phyloP scores from a whole-genome alignment of 2,888 invertebrate species.

The Drosophila pegasa region DNA sequence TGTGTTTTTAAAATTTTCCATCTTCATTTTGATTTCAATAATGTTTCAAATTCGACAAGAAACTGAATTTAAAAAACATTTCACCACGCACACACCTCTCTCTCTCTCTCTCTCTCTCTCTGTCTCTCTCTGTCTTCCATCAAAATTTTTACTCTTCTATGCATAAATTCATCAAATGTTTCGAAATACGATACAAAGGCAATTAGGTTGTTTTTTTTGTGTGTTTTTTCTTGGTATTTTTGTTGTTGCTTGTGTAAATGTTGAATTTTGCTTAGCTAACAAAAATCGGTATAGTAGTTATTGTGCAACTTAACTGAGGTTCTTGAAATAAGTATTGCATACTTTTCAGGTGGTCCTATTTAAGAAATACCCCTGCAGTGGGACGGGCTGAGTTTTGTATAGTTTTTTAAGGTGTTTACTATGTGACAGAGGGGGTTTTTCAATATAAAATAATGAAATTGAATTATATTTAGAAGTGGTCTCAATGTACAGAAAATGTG shows the following conservation, averaged over 20 bases:
- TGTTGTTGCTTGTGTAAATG: constrained; percentile 45
- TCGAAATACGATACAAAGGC: constrained; percentile 81
- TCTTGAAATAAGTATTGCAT: constrained; percentile 65
- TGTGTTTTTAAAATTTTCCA: constrained; percentile 51
- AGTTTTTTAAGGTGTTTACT: background rate
- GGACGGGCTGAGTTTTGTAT: background rate
- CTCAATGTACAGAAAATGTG: no score
- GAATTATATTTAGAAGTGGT: no score
- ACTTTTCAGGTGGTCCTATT: constrained; percentile 68
- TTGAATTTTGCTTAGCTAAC: constrained; percentile 48
- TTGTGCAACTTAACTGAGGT: constrained; percentile 39
- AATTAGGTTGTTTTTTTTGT: constrained; percentile 63
- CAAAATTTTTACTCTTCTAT: constrained; percentile 48
- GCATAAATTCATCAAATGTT: constrained; percentile 76
- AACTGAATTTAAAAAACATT: constrained; percentile 58
- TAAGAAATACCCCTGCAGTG: constrained; percentile 25
- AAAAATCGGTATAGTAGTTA: constrained; percentile 31
- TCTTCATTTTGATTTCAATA: constrained; percentile 69
- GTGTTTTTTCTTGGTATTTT: constrained; percentile 34
- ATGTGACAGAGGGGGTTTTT: no score
- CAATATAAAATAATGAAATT: no score
- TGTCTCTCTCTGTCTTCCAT: no score
- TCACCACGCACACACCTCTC: constrained; percentile 23
- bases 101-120: no score
- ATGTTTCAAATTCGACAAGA: constrained; percentile 58